phyloP scores from a whole-genome alignment of 2,888 invertebrate species.

The Patella pellucida region DNA sequence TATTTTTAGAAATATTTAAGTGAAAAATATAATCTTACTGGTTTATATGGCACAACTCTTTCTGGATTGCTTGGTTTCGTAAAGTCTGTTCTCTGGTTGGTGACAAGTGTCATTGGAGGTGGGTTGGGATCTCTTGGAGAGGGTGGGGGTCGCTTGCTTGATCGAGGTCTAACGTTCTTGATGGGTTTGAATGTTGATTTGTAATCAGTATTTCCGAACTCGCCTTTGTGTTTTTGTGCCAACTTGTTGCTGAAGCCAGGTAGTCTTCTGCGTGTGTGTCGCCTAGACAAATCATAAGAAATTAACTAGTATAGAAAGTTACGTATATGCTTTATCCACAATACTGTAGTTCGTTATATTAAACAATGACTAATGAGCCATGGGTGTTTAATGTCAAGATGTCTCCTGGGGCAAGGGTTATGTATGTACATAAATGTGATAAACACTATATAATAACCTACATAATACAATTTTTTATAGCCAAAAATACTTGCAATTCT shows the following conservation, averaged over 20 bases:
- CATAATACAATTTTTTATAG: too few relatives aligned
- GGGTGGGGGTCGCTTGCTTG: conserved; percentile 63
- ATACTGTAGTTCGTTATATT: too few relatives aligned
- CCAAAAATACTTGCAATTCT: too few relatives aligned
- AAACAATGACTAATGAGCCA: too few relatives aligned
- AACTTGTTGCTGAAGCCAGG: conserved; percentile 12
- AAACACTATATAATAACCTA: too few relatives aligned
- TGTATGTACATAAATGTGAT: too few relatives aligned
- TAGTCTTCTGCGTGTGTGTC: conserved; percentile 45
- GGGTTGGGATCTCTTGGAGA: conserved; percentile 52
- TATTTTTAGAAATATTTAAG: too few relatives aligned
- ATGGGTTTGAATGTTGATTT: conserved; percentile 53
- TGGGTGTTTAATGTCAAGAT: too few relatives aligned
- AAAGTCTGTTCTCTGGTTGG: conserved; percentile 62
- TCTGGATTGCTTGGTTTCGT: conserved; percentile 45
- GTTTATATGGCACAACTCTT: conserved; percentile 52
- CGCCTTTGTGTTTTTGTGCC: conserved; percentile 19
- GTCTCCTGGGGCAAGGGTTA: too few relatives aligned
- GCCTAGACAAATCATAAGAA: conserved; percentile 37
- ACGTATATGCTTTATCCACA: too few relatives aligned
- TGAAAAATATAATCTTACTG: conserved; percentile 35
- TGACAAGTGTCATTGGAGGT: conserved; percentile 59
- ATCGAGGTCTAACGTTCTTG: conserved; percentile 54
- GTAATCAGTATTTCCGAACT: conserved; percentile 58
- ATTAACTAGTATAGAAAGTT: not conserved